Conservation (phyloP, 2,797 vertebrate species). For the Nasua narica region DNA sequence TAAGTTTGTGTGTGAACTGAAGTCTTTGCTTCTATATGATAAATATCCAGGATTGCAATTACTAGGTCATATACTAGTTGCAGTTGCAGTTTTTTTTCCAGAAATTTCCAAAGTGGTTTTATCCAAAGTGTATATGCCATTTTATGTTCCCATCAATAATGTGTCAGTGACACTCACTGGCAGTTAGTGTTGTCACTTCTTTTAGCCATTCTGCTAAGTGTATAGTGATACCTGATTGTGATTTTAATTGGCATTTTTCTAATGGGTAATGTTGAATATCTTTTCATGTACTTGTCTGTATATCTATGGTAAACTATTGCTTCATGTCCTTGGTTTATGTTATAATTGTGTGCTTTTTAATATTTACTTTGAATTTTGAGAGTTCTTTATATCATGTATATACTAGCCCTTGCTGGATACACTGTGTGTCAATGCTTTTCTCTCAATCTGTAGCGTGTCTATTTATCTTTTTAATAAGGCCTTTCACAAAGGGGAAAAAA, state of each 20-base stretch:
- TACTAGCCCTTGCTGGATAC: background rate
- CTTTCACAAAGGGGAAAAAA: background rate
- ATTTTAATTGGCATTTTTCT: background rate
- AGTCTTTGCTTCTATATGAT: background rate
- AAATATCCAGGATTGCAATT: background rate
- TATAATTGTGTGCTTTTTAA: background rate
- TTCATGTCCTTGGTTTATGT: background rate
- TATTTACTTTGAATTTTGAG: background rate
- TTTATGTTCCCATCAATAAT: background rate
- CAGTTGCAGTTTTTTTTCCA: background rate
- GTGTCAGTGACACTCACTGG: background rate
- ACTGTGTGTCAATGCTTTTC: background rate
- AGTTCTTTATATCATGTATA: background rate
- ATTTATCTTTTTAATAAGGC: too few species aligned
- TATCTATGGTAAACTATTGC: background rate
- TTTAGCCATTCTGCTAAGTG: background rate
- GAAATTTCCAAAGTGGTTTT: background rate
- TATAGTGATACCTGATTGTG: too few species aligned
- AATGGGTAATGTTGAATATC: background rate
- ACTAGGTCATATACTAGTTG: background rate
- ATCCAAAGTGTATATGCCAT: background rate
- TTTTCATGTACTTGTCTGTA: background rate
- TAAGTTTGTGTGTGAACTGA: background rate
- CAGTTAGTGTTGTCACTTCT: background rate
- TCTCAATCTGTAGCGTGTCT: background rate